Conservation (phyloP, 2,888 invertebrate genomes). For the Heterodera filipjevi region DNA sequence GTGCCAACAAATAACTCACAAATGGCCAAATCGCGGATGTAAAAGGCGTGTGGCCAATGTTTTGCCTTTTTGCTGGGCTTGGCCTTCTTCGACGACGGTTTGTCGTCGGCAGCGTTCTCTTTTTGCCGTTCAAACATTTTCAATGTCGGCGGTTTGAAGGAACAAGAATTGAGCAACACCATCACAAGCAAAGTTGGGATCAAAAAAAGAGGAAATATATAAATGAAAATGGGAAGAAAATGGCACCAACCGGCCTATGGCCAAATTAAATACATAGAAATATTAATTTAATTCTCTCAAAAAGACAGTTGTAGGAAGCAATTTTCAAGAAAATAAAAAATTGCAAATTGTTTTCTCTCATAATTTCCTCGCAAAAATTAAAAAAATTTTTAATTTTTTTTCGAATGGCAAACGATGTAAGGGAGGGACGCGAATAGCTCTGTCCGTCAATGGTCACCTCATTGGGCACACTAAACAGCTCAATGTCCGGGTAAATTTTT, state of each 20-base stretch:
- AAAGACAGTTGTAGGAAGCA: too few species aligned
- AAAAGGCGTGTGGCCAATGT: constrained; percentile 45
- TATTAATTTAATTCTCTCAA: too few species aligned
- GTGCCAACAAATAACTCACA: constrained; percentile 7
- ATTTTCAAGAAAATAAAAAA: too few species aligned
- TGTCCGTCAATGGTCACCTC: constrained; percentile 27
- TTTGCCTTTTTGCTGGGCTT: constrained; percentile 18
- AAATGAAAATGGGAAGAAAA: not conserved
- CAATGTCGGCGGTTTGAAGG: not conserved
- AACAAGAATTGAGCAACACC: constrained; percentile 48
- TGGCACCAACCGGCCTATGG: too few species aligned
- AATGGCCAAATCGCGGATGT: constrained; percentile 38
- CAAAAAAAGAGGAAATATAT: constrained; percentile 23
- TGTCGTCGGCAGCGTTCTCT: not conserved
- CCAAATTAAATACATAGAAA: too few species aligned
- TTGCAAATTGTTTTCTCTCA: too few species aligned
- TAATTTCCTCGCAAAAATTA: too few species aligned
- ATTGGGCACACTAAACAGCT: constrained; percentile 25
- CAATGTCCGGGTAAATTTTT: constrained; percentile 42
- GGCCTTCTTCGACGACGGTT: not conserved
- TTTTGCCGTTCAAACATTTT: constrained; percentile 24
- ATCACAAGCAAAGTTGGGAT: constrained; percentile 46
- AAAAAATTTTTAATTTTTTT: too few species aligned
- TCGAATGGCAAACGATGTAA: too few species aligned
- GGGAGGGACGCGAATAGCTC: too few species aligned